Conservation (phyloP, 1,140 invertebrate genomes). For the Diuraphis noxia region DNA sequence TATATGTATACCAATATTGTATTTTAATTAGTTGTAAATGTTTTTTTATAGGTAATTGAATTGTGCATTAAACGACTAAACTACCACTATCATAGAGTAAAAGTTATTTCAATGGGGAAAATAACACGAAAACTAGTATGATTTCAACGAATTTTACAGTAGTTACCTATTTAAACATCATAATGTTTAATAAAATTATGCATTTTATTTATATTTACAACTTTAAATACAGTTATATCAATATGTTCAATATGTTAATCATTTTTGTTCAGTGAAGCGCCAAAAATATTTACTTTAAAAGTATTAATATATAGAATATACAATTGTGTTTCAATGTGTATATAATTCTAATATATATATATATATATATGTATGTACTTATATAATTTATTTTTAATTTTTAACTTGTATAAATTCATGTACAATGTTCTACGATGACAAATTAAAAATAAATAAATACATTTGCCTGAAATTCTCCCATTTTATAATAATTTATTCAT, state of each 20-base stretch:
- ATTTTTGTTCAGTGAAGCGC: neutral
- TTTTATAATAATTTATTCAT: constrained; percentile 3
- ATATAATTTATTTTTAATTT: neutral
- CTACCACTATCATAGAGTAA: neutral
- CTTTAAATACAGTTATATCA: neutral
- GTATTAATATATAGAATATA: neutral
- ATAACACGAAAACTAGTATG: neutral
- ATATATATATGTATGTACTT: too few relatives aligned
- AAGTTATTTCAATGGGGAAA: neutral
- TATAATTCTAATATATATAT: too few relatives aligned
- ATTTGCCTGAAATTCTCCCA: neutral
- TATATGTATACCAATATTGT: too few relatives aligned
- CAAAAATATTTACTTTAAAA: neutral
- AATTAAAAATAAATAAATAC: neutral
- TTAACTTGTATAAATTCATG: neutral
- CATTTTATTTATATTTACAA: neutral
- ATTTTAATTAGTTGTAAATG: neutral
- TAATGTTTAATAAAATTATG: neutral
- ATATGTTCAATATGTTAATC: neutral
- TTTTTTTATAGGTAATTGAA: neutral
- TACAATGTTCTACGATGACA: neutral
- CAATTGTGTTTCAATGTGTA: neutral
- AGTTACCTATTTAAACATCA: too few relatives aligned
- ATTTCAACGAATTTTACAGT: neutral
- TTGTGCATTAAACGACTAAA: neutral